These are phyloP conservation scores for Caradrina clavipalpis DNA, from an alignment of 2,888 invertebrate genomes.

Conservation along the genomic window DNA sequence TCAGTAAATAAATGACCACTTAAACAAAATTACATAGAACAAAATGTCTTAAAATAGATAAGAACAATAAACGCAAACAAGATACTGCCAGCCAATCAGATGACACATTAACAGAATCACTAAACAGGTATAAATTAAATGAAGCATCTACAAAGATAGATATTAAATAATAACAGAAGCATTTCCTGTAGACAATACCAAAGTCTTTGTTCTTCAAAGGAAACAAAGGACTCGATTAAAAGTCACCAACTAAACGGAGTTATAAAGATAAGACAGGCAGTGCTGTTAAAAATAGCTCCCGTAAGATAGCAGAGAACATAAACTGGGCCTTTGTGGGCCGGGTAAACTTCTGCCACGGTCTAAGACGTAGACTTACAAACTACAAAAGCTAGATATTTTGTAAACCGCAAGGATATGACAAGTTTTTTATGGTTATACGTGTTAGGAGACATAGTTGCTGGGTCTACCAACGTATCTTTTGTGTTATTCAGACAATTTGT, in stretches of 20 bases:
- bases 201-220: conserved; percentile 52
- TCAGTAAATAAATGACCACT: no score
- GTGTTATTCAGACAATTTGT: conserved; percentile 5
- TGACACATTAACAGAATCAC: conserved; percentile 2
- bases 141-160: conserved; percentile 6
- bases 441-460: conserved; percentile 2
- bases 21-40: no score
- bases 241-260: conserved; percentile 73
- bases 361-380: conserved; percentile 54
- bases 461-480: neutral
- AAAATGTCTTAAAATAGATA: neutral
- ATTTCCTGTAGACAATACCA: conserved; percentile 31
- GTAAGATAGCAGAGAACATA: conserved; percentile 69
- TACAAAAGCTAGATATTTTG: conserved; percentile 14
- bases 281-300: conserved; percentile 75
- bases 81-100: neutral
- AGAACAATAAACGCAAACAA: neutral
- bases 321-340: conserved; percentile 75
- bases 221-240: conserved; percentile 74
- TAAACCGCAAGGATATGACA: conserved; percentile 15
- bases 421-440: conserved; percentile 29
- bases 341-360: conserved; percentile 66
- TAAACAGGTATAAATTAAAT: neutral
- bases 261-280: conserved; percentile 75
- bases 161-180: conserved; percentile 39